These are phyloP conservation scores for Ahaetulla prasina DNA, from an alignment of 2,113 vertebrate genomes.

Conservation along the genomic window DNA sequence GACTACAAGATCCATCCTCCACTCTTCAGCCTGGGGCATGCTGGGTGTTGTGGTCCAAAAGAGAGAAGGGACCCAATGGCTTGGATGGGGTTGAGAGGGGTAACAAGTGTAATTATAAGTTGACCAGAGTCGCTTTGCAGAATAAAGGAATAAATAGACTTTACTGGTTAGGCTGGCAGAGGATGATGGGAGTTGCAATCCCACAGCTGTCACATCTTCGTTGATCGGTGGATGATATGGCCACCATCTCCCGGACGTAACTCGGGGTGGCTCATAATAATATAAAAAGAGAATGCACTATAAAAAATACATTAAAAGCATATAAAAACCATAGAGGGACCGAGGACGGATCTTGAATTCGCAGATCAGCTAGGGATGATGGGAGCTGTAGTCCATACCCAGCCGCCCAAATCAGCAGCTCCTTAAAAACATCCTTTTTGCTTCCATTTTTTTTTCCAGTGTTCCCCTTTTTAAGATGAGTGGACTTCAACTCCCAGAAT, in stretches of 20 bases:
- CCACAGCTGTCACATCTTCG: background rate
- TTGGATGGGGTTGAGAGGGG: background rate
- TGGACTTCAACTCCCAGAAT: too few relatives aligned
- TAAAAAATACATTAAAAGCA: background rate
- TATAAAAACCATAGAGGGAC: background rate
- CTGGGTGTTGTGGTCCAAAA: background rate
- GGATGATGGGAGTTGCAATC: background rate
- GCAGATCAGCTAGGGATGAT: background rate
- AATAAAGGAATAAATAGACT: background rate
- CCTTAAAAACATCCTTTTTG: background rate
- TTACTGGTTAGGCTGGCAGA: background rate
- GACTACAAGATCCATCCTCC: background rate
- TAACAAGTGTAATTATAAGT: background rate
- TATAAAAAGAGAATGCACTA: background rate
- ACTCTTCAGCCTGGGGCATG: background rate
- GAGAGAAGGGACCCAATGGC: background rate
- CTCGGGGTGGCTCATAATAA: background rate
- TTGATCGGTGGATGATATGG: background rate
- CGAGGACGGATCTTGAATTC: background rate
- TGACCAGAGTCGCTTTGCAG: too few relatives aligned
- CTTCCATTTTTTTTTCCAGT: too few relatives aligned
- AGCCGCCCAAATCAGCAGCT: background rate
- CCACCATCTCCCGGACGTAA: background rate
- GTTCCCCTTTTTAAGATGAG: too few relatives aligned
- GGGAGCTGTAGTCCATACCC: background rate